Evolutionary conservation across 2,888 invertebrate genomes (phyloP).

Genomic region (Rapana venosa): DNA sequence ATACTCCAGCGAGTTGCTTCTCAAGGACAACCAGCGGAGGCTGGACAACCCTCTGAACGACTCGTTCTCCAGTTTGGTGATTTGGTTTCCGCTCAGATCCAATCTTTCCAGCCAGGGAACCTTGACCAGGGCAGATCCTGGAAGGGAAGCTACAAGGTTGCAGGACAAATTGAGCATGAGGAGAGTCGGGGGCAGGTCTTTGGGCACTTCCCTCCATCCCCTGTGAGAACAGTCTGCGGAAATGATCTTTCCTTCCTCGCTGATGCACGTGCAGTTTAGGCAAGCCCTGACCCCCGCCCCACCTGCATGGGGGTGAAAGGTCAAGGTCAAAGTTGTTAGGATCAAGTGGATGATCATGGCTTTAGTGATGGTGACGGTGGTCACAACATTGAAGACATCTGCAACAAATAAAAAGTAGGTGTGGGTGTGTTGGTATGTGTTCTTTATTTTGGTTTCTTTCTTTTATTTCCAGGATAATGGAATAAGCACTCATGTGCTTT

Average conservation of each 20-base stretch:
- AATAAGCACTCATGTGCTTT: too few relatives aligned
- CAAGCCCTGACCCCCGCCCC: too few relatives aligned
- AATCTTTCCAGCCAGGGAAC: constrained; percentile 4
- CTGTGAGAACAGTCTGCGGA: constrained; percentile 33
- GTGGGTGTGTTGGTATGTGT: too few relatives aligned
- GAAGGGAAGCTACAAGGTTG: constrained; percentile 4
- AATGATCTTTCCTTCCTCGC: neutral
- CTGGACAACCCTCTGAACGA: constrained; percentile 9
- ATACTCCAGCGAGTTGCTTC: neutral
- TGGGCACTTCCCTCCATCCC: constrained; percentile 19
- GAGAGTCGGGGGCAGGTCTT: constrained; percentile 4
- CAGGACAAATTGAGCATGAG: neutral
- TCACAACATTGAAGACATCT: too few relatives aligned
- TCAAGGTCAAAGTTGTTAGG: neutral
- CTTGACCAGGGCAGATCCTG: neutral
- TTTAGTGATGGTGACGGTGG: neutral
- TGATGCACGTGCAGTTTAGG: constrained; percentile 17
- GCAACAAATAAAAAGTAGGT: neutral
- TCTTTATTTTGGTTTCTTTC: too few relatives aligned
- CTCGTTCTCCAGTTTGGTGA: neutral
- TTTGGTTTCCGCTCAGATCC: constrained; percentile 26
- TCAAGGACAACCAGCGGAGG: constrained; percentile 9
- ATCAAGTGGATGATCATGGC: too few relatives aligned
- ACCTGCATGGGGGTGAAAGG: too few relatives aligned
- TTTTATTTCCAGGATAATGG: too few relatives aligned